Evolutionary conservation across 2,888 invertebrate species (phyloP), one percentile per base, ranked within the genome.

Genomic region (Lithosia quadra): DNA sequence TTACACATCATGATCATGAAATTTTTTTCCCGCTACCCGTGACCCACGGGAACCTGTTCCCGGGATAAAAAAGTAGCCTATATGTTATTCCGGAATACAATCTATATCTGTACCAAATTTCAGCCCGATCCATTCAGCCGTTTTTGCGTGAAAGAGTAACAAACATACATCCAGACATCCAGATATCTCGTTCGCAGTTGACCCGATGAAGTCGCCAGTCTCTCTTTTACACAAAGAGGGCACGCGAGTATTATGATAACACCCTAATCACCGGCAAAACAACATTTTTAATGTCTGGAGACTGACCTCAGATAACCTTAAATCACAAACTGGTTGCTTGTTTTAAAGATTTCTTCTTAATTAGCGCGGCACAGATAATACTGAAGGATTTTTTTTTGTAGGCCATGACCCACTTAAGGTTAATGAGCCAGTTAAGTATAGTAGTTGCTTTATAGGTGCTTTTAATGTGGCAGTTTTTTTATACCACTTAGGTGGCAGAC

Each of bases 341-440:
- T 24, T 24, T 56, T 56, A 56, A 56, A 15, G 24, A 56, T 9
- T 49, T n/a, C n/a, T 18, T n/a, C 49, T 9, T 49, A 49, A 49
- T 49, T 49, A 49, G 18, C 49, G 49, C 49, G 49, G 18, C 9
- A n/a, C 49, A 49, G 49, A 49, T 49, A 49, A n/a, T n/a, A 49
- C n/a, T 49, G 49, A n/a, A 24, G 56, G 56, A 56, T 28, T 24
- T 56, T 49, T 18, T 49, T 49, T n/a, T 49, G 49, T n/a, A 49
- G n/a, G 49, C 49, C 49, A n/a, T 49, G 49, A 49, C 49, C 49
- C 49, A n/a, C 49, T 49, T 43, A n/a, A 9, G n/a, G 49, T 49
- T n/a, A 49, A 18, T n/a, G 49, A 49, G n/a, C 15, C 15, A 28
- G 28, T 24, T 15, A 56, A 7, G 24, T 24, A 56, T 24, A 15